Conservation (phyloP, 1,140 invertebrate genomes). For the Zaprionus nigranus region DNA sequence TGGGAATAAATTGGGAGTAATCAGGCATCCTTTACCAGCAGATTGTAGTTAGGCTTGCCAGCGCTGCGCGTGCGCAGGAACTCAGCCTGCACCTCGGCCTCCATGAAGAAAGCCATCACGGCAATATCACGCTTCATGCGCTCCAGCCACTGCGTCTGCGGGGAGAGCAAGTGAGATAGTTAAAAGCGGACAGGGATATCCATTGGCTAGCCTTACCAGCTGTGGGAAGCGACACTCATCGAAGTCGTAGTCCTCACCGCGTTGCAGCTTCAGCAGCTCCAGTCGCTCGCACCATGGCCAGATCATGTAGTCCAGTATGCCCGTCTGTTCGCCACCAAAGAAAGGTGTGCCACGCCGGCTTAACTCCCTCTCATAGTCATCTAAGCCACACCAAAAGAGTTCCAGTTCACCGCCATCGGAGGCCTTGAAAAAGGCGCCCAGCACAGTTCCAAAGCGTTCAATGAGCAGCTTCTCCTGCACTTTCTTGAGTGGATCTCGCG, state of each 20-base stretch:
- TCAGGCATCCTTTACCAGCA: constrained; percentile 67
- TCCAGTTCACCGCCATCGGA: constrained; percentile 66
- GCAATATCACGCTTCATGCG: constrained; percentile 89
- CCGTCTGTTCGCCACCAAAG: constrained; percentile 89
- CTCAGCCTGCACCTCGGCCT: constrained; percentile 89
- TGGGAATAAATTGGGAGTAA: constrained; percentile 30
- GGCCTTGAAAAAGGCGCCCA: constrained; percentile 70
- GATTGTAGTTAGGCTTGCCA: constrained; percentile 69
- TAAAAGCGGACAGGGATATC: not conserved
- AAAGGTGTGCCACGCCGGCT: constrained; percentile 87
- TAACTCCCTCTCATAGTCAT: constrained; percentile 89
- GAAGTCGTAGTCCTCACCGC: constrained; percentile 76
- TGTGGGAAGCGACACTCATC: constrained; percentile 78
- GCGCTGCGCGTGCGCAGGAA: constrained; percentile 83
- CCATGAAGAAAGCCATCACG: constrained; percentile 88
- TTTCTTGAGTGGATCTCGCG: constrained; percentile 90
- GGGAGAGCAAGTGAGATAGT: not conserved
- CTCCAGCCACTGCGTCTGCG: constrained; percentile 88
- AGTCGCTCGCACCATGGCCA: constrained; percentile 94
- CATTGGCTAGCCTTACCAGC: constrained; percentile 62
- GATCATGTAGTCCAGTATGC: constrained; percentile 95
- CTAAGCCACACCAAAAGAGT: constrained; percentile 85
- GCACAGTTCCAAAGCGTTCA: constrained; percentile 86
- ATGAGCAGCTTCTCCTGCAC: constrained; percentile 93
- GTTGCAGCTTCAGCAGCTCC: constrained; percentile 72